Evolutionary conservation across 2,888 invertebrate genomes (phyloP).

Genomic region (Cataglyphis albicans): DNA sequence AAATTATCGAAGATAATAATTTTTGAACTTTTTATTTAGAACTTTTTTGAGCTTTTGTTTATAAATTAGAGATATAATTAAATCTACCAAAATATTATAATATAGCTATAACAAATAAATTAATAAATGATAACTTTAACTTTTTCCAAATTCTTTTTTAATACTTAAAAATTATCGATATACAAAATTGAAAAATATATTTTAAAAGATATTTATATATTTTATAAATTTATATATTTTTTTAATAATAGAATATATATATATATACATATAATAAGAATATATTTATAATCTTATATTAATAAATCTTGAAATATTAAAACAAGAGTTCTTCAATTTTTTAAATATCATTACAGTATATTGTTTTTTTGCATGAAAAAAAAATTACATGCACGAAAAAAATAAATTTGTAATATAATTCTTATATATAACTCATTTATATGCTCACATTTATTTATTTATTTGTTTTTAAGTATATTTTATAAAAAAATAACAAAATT

Average conservation of each 20-base stretch:
- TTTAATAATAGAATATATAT: no score
- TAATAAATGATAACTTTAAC: not conserved
- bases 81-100: not conserved
- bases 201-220: not conserved
- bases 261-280: no score
- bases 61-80: not conserved
- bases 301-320: not conserved
- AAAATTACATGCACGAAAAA: not conserved
- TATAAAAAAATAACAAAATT: not conserved
- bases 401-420: not conserved
- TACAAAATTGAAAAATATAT: not conserved
- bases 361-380: not conserved
- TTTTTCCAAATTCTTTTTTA: not conserved
- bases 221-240: no score
- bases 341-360: not conserved
- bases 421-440: not conserved
- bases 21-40: not conserved
- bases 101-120: constrained; percentile 8
- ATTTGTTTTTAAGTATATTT: not conserved
- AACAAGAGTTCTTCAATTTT: not conserved
- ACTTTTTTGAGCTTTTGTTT: not conserved
- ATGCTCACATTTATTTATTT: not conserved
- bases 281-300: not conserved
- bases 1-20: not conserved
- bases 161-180: not conserved